Evolutionary conservation across 2,113 vertebrate species (phyloP), one percentile per base, ranked within the genome.

Genomic region (Montifringilla adamsi): DNA sequence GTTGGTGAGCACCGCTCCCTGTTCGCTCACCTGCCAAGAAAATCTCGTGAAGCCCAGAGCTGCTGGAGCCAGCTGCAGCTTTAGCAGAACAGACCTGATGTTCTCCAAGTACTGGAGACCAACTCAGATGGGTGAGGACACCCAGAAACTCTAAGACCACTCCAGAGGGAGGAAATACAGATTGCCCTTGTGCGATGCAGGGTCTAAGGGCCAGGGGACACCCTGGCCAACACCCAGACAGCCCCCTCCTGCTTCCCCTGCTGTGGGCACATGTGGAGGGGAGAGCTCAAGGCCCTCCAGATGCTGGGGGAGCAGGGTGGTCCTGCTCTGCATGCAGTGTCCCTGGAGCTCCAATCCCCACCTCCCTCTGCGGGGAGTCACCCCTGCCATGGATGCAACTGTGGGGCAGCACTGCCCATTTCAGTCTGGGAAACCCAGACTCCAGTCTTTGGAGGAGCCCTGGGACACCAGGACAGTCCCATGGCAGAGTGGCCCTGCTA

Each of bases 1-100:
- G 97, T 98, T 97, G n/a, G 98, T 97, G 86, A 99, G 97, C 63
- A 99, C 99, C 0, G 99, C 99, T 70, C 99, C 98, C 4, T 98
- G 98, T 15, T 98, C 98, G 9, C 98, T 99, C 93, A 99, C 98
- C 99, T 99, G 86, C 41, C 62, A 8, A 93, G 74, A 84, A 53
- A 91, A 87, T 11, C 13, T 21, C 30, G 62, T 91, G 53, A 92
- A 7, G 11, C 11, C 39, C 24, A 23, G 41, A 31, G 53, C 66
- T 72, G 52, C 28, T 22, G 15, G 50, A 47, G 62, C 33, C 7
- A 20, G 19, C 12, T 0, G 0, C 4, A 30, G 31, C 35, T 59
- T 70, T 22, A 41, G 28, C 73, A 87, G 43, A 72, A 3, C 3
- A 62, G 52, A 68, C 8, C 44, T 49, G 27, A 64, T 8, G 13